phyloP scores from a whole-genome alignment of 2,797 vertebrate genomes.

The Sphenopsis melanotis region DNA sequence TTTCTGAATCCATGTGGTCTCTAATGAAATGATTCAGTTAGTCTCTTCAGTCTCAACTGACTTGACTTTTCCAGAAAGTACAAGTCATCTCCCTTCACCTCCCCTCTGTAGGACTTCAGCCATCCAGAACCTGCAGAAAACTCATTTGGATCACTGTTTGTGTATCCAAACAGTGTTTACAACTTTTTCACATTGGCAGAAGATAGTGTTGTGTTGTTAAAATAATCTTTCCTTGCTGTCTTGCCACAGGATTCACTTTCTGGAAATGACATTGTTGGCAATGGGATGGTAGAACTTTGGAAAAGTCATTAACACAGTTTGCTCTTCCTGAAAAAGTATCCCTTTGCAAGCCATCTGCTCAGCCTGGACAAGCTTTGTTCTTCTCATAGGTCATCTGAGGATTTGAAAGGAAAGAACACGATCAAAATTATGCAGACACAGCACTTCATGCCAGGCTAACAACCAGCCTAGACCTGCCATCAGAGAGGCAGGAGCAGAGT shows the following conservation, averaged over 20 bases:
- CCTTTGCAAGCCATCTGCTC: conserved; percentile 45
- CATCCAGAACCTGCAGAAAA: background rate
- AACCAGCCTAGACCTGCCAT: background rate
- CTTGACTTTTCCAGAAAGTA: background rate
- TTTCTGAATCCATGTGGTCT: background rate
- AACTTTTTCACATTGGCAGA: background rate
- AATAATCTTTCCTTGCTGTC: background rate
- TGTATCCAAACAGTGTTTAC: background rate
- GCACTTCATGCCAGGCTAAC: background rate
- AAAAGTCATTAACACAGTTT: conserved; percentile 35
- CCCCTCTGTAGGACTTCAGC: background rate
- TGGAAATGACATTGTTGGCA: conserved; percentile 23
- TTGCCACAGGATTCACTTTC: background rate
- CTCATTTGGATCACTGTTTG: background rate
- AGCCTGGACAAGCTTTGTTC: conserved; percentile 24
- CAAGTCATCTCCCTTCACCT: background rate
- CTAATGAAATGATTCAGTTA: conserved; percentile 19
- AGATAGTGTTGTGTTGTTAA: background rate
- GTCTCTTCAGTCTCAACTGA: background rate
- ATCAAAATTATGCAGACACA: background rate
- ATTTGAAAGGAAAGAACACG: background rate
- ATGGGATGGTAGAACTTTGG: background rate
- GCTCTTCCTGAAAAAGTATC: conserved; percentile 19
- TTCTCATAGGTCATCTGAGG: background rate
- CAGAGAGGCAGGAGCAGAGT: background rate